Base-by-base conservation (phyloP, 1,140 invertebrate species). In the Paramacrobiotus metropolitanus region DNA sequence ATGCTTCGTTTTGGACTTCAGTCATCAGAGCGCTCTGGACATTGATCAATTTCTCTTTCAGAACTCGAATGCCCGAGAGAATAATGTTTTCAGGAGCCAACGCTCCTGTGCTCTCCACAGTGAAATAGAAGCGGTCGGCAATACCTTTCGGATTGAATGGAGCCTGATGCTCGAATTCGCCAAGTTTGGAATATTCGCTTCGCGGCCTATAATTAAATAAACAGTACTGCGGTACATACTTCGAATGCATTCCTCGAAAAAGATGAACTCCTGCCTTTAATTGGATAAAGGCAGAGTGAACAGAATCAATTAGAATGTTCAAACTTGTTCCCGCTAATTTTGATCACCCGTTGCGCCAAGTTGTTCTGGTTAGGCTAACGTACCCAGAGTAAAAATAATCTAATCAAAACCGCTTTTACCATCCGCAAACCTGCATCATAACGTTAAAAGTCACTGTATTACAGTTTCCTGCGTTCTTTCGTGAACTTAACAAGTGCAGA, bases 81-180 rank as follows among this genome's bases (percentile, higher is more conserved):
- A 98, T 88, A 69, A 98, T 96, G 71, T 91, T 96, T 73, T 98
- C 91, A 29, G 94, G 93, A 70, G 85, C 87, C 1, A 98, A 75
- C 2, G 91, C 82, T 29, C 93, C 93, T 63, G 85, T 83, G 9
- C 89, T 87, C 75, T 99, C 94, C 0, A 98, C 88, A 76, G 94
- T 96, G 69, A 84, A 92, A 71, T 81, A 99, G 72, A 93, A 99
- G 76, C 96, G 96, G 70, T 93, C 94, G 15, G 95, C 88, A 73
- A 92, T 92, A 3, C 84, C 84, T 71, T 87, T 83, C 77, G 86
- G 86, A 68, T 92, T 88, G 70, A 85, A 97, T 9, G 86, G 81
- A 2, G 87, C 92, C 78, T 87, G 82, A 73, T 93, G 87, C 69
- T 97, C 90, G 48, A 4, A 4, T 28, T 28, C 24, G 4, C 86